Evolutionary conservation across 1,140 invertebrate genomes (phyloP).

Genomic region (Drosophila kohkoa): DNA sequence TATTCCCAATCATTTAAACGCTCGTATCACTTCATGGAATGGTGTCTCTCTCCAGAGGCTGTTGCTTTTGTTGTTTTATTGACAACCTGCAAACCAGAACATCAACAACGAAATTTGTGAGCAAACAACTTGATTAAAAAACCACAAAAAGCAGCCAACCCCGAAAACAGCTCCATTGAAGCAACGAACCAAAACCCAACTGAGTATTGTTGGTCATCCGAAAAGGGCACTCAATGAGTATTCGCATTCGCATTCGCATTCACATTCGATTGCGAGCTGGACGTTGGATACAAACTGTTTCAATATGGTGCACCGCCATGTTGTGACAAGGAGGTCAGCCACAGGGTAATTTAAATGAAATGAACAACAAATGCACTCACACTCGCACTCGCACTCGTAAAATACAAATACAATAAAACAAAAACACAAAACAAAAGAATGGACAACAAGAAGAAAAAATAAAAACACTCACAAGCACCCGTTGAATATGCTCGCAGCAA

Average conservation of each 20-base stretch:
- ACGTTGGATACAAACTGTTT: conserved; percentile 62
- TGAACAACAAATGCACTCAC: conserved; percentile 77
- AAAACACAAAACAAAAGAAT: conserved; percentile 20
- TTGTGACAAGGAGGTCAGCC: conserved; percentile 76
- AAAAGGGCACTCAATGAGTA: conserved; percentile 62
- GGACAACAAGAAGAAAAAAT: conserved; percentile 9
- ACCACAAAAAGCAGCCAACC: conserved; percentile 62
- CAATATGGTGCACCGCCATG: conserved; percentile 75
- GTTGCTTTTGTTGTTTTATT: conserved; percentile 33
- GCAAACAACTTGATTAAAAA: conserved; percentile 81
- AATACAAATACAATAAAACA: conserved; percentile 40
- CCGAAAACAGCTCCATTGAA: conserved; percentile 13
- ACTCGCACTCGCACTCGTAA: conserved; percentile 34
- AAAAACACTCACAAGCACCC: conserved; percentile 35
- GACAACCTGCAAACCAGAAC: conserved; percentile 40
- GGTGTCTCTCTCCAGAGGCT: conserved; percentile 17
- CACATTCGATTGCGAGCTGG: conserved; percentile 62
- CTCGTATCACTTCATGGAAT: conserved; percentile 14
- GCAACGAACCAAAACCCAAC: conserved; percentile 26
- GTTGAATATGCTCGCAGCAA: conserved; percentile 34
- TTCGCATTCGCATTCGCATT: conserved; percentile 55
- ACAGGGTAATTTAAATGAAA: conserved; percentile 83
- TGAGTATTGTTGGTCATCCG: conserved; percentile 40
- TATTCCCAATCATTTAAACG: conserved; percentile 20
- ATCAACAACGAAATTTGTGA: conserved; percentile 58